Conservation (phyloP, 1,140 invertebrate species). For the Batillaria attramentaria region DNA sequence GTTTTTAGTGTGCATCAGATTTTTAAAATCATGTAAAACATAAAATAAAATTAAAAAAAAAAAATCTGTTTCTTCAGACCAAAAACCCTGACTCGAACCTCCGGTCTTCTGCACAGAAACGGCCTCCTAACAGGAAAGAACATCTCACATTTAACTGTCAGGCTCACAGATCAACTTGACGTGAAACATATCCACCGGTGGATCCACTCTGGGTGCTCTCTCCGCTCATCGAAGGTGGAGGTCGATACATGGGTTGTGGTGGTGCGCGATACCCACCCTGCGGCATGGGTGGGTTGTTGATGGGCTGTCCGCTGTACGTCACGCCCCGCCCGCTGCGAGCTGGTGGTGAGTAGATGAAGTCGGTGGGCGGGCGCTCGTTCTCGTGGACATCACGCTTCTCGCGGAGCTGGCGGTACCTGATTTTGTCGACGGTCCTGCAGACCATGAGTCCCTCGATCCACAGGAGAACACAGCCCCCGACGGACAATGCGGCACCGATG, state of each 20-base stretch:
- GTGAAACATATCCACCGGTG: background rate
- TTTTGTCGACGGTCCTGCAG: conserved; percentile 12
- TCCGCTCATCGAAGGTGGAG: conserved; percentile 20
- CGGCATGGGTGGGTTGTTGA: background rate
- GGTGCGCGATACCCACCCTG: background rate
- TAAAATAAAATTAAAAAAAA: background rate
- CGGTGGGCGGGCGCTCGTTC: conserved; percentile 1
- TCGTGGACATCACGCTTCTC: conserved; percentile 24
- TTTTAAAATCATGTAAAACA: background rate
- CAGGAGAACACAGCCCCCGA: conserved; percentile 28
- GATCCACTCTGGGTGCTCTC: conserved; percentile 1
- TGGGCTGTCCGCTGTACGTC: no score
- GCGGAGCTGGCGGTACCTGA: conserved; percentile 23
- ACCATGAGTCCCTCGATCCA: conserved; percentile 22
- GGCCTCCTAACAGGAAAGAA: background rate
- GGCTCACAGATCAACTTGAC: conserved; percentile 14
- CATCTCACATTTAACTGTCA: background rate
- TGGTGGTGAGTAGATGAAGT: conserved; percentile 26
- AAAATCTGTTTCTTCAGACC: background rate
- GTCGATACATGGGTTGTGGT: conserved; percentile 17
- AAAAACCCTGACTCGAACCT: background rate
- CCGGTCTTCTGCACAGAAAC: background rate
- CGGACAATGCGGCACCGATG: conserved; percentile 24
- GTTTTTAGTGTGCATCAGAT: background rate
- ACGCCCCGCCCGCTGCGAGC: background rate